Conservation (phyloP, 1,140 invertebrate species). For the Drosophila truncata region DNA sequence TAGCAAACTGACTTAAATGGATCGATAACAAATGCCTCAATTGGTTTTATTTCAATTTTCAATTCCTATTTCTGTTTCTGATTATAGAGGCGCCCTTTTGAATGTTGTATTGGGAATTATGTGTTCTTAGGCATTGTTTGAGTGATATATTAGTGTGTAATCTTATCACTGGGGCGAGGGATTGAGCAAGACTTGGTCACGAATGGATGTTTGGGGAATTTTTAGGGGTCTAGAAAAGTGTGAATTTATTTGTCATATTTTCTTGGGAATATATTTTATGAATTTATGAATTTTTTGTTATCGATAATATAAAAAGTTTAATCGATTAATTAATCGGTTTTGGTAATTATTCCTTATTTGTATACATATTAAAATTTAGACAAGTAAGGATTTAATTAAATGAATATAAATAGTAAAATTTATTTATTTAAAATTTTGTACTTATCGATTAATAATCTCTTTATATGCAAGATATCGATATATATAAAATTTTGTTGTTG, state of each 20-base stretch:
- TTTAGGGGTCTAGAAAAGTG: neutral
- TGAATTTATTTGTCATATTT: neutral
- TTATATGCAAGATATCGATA: neutral
- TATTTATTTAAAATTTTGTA: neutral
- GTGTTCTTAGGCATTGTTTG: slow-evolving; percentile 9
- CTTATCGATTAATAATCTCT: neutral
- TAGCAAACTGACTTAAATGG: slow-evolving; percentile 21
- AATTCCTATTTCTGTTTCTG: neutral
- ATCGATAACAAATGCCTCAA: slow-evolving; percentile 22
- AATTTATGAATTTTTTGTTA: neutral
- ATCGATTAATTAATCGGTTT: neutral
- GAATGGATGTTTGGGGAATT: neutral
- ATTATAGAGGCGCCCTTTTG: neutral
- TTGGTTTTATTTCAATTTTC: slow-evolving; percentile 31
- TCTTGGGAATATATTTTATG: neutral
- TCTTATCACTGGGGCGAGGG: slow-evolving; percentile 3
- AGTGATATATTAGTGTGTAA: slow-evolving; percentile 21
- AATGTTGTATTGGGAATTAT: slow-evolving; percentile 11
- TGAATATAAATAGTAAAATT: neutral
- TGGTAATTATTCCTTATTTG: neutral
- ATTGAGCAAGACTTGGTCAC: neutral
- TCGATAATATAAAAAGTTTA: neutral
- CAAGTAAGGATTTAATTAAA: neutral
- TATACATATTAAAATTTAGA: neutral
- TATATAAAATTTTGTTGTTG: neutral